Evolutionary conservation across 2,113 vertebrate species (phyloP).

Genomic region (Jacana jacana): DNA sequence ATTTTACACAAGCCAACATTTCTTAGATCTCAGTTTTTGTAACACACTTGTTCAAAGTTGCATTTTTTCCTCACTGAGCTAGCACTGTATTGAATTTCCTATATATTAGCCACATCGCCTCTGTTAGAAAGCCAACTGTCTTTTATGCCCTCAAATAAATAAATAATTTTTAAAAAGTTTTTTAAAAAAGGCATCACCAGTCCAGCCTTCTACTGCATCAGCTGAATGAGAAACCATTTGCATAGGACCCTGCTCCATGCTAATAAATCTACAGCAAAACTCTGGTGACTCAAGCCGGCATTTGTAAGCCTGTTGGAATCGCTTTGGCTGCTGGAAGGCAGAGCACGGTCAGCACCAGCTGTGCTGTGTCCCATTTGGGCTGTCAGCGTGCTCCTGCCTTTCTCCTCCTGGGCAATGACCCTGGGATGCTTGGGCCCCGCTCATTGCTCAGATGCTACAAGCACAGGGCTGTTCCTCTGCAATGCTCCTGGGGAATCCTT

Average conservation of each 20-base stretch:
- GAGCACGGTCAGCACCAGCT: neutral
- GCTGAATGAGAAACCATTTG: neutral
- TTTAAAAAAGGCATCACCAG: rapidly evolving
- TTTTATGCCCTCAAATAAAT: neutral
- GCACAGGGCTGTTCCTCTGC: rapidly evolving
- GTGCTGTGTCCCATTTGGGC: rapidly evolving
- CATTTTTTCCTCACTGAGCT: neutral
- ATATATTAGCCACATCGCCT: neutral
- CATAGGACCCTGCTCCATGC: neutral
- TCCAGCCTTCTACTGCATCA: neutral
- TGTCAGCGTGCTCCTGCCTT: neutral
- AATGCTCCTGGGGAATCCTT: neutral
- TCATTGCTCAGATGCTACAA: neutral
- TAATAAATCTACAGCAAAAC: neutral
- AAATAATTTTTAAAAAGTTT: too few species aligned
- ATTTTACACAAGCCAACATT: slow-evolving; percentile 42
- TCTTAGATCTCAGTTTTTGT: neutral
- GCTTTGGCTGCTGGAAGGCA: neutral
- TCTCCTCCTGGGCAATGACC: neutral
- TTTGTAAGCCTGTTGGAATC: neutral
- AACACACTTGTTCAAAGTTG: neutral
- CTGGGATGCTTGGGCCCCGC: rapidly evolving
- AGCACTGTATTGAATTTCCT: neutral
- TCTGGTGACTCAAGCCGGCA: neutral
- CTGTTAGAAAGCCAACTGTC: neutral